Conservation (phyloP, 1,140 invertebrate species). For the Popillia japonica region DNA sequence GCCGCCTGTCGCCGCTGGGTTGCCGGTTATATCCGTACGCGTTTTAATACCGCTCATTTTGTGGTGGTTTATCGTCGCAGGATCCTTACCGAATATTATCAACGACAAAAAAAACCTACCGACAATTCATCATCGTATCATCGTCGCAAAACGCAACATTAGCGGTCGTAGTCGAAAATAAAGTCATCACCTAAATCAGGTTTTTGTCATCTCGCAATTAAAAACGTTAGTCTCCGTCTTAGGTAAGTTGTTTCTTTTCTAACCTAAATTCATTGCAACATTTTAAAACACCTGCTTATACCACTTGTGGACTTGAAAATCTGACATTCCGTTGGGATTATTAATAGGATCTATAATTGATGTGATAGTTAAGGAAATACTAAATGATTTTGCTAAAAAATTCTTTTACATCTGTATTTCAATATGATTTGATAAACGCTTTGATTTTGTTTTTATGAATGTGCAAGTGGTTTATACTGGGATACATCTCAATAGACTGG, state of each 20-base stretch:
- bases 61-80: constrained; percentile 1
- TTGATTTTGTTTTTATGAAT: too few species aligned
- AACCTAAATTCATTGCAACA: not conserved
- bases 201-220: not conserved
- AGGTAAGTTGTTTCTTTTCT: constrained; percentile 25
- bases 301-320: not conserved
- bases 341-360: not conserved
- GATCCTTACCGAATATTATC: not conserved
- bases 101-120: not conserved
- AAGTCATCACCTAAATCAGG: not conserved
- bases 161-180: not conserved
- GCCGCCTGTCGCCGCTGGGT: constrained; percentile 25
- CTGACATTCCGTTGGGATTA: not conserved
- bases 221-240: not conserved
- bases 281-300: not conserved
- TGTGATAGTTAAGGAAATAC: not conserved
- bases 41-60: constrained; percentile 28
- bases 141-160: not conserved
- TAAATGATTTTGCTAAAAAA: not conserved
- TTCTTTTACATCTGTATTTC: too few species aligned
- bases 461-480: too few species aligned
- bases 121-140: not conserved
- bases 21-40: constrained; percentile 17
- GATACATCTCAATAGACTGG: too few species aligned
- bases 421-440: too few species aligned